Percentiles rank a stretch among this genome's conserved stretches.
Evolutionary conservation across 2,888 invertebrate species (phyloP).

Genomic region (Drosophila mettleri): DNA sequence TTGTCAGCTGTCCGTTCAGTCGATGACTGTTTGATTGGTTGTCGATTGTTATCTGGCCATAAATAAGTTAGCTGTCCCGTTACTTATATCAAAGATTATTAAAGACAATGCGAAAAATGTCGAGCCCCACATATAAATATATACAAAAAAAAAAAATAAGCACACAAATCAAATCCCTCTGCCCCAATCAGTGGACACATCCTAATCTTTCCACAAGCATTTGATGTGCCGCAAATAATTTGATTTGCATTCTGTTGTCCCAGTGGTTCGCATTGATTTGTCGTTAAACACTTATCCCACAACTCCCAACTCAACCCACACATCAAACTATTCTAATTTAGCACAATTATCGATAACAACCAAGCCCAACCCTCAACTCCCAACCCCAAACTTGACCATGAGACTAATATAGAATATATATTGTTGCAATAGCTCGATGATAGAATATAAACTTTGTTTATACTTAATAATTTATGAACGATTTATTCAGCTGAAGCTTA

Average conservation of each 20-base stretch:
- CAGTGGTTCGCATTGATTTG: slow-evolving; percentile 16
- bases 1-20: slow-evolving; percentile 28
- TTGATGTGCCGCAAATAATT: slow-evolving; percentile 71
- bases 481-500: neutral
- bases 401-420: neutral
- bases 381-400: neutral
- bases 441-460: neutral
- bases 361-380: no score
- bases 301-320: neutral
- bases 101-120: slow-evolving; percentile 19
- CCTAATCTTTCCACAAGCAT: slow-evolving; percentile 60
- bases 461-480: neutral
- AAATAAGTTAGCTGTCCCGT: slow-evolving; percentile 31
- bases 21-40: slow-evolving; percentile 30
- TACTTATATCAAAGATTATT: slow-evolving; percentile 51
- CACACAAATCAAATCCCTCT: slow-evolving; percentile 5
- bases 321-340: slow-evolving; percentile 2
- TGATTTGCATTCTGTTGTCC: slow-evolving; percentile 61
- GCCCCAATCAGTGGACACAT: slow-evolving; percentile 19
- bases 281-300: slow-evolving; percentile 3
- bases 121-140: slow-evolving; percentile 3
- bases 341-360: slow-evolving; percentile 12
- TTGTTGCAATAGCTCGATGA: neutral
- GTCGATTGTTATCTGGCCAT: slow-evolving; percentile 54
- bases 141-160: neutral